phyloP scores from a whole-genome alignment of 2,888 invertebrate genomes.

The Machimus rusticus region DNA sequence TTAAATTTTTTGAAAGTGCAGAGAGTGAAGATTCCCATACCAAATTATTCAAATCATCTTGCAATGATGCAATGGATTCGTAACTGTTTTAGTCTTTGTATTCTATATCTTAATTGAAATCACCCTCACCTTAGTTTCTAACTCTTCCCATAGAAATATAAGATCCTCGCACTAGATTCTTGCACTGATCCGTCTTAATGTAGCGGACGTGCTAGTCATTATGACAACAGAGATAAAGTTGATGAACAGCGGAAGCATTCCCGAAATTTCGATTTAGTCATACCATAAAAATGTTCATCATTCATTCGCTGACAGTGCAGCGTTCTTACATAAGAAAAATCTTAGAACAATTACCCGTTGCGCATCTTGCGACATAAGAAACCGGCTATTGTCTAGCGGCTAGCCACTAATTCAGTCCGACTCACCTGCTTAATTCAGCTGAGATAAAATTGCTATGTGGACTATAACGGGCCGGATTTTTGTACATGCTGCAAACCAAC shows the following conservation, averaged over 20 bases:
- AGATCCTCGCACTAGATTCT: not conserved
- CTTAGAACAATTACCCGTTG: not conserved
- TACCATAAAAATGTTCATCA: not conserved
- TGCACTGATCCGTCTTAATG: not conserved
- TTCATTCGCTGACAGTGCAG: not conserved
- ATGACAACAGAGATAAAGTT: not conserved
- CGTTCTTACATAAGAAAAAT: not conserved
- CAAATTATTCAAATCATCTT: not conserved
- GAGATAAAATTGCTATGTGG: constrained; percentile 89
- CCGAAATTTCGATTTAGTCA: not conserved
- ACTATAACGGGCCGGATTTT: constrained; percentile 80
- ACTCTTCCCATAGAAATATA: not conserved
- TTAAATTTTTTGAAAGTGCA: not conserved
- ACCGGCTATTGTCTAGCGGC: not conserved
- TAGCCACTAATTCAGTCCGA: not conserved
- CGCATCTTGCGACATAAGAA: not conserved
- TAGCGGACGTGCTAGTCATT: not conserved
- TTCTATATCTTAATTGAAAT: not conserved
- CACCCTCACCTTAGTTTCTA: not conserved
- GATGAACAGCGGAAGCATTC: not conserved
- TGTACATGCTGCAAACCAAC: constrained; percentile 84
- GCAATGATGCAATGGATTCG: not conserved
- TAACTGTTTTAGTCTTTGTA: not conserved
- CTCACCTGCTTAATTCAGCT: constrained; percentile 87
- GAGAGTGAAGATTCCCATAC: not conserved